Conservation (phyloP, 2,888 invertebrate species). For the Leuctra nigra region DNA sequence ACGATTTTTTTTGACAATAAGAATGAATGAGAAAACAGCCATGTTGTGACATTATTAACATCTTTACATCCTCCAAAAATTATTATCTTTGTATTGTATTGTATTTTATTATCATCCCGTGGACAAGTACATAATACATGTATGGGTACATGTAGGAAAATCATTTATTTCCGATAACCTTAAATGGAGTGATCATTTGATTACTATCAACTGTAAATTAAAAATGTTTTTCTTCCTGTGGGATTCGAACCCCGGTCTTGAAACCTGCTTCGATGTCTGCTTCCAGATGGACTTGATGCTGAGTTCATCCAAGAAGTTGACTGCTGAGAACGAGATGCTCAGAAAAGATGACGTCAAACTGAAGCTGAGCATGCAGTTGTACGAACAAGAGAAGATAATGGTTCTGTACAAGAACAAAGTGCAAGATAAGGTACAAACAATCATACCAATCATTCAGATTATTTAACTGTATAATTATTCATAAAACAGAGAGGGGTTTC, state of each 20-base stretch:
- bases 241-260: too few species aligned
- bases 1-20: too few species aligned
- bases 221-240: neutral
- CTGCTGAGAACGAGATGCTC: constrained; percentile 52
- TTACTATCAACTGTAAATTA: neutral
- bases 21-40: too few species aligned
- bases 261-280: too few species aligned
- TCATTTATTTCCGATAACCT: neutral
- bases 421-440: constrained; percentile 48
- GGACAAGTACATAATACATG: too few species aligned
- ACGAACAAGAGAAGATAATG: constrained; percentile 56
- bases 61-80: too few species aligned
- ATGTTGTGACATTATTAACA: too few species aligned
- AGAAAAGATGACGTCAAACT: constrained; percentile 51
- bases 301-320: constrained; percentile 53
- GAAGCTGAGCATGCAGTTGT: constrained; percentile 49
- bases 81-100: too few species aligned
- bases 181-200: neutral
- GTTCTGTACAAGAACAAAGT: constrained; percentile 53
- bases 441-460: constrained; percentile 34
- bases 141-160: too few species aligned
- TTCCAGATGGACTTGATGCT: constrained; percentile 54
- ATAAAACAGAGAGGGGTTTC: too few species aligned
- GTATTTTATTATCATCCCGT: too few species aligned
- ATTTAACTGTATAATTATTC: constrained; percentile 39